Evolutionary conservation across 2,113 vertebrate genomes (phyloP).

Genomic region (Corythaixoides concolor): DNA sequence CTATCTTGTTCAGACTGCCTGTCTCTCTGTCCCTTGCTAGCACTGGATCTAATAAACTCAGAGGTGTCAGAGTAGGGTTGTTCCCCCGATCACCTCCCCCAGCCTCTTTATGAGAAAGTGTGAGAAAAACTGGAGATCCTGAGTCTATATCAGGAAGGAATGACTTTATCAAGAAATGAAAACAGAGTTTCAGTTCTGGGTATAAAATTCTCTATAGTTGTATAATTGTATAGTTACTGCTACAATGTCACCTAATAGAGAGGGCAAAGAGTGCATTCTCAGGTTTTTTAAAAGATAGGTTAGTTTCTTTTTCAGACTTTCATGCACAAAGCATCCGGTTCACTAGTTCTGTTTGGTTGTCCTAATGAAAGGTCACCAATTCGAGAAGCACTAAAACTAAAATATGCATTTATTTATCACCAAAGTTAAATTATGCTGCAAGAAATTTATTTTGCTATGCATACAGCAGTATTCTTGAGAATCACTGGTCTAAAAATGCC

Average conservation of each 20-base stretch:
- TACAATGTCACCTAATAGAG: background rate
- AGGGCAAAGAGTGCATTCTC: background rate
- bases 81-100: background rate
- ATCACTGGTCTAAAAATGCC: background rate
- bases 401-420: background rate
- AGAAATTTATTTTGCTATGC: background rate
- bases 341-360: background rate
- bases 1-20: background rate
- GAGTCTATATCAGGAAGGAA: background rate
- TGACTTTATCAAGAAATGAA: background rate
- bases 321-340: background rate
- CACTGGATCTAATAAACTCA: background rate
- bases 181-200: background rate
- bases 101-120: background rate
- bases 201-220: background rate
- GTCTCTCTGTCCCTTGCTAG: accelerated
- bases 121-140: background rate
- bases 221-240: background rate
- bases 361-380: background rate
- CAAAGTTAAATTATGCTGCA: background rate
- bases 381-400: background rate
- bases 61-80: background rate
- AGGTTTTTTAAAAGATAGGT: accelerated
- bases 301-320: background rate
- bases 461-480: background rate